These are phyloP conservation scores for Osedax frankpressi DNA, from an alignment of 2,888 invertebrate species.

Conservation along the genomic window DNA sequence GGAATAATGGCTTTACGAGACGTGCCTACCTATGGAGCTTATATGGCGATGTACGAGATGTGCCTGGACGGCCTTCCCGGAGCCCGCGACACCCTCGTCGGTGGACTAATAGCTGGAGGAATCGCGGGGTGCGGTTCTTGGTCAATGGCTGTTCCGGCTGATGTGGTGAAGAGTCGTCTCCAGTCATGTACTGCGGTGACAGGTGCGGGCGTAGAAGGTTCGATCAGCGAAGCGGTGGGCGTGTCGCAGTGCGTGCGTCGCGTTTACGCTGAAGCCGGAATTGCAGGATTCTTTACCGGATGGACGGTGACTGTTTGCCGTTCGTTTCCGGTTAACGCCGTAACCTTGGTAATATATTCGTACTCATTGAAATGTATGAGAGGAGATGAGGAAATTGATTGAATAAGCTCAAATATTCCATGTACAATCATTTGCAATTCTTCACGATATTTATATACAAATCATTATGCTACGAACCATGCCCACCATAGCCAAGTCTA, in stretches of 20 bases:
- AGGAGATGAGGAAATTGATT: too few relatives aligned
- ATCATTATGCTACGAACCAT: too few relatives aligned
- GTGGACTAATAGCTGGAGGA: conserved; percentile 44
- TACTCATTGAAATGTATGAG: too few relatives aligned
- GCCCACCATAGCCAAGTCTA: too few relatives aligned
- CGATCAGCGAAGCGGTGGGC: not conserved
- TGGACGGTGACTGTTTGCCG: conserved; percentile 43
- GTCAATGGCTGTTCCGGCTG: conserved; percentile 59
- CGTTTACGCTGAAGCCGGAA: conserved; percentile 53
- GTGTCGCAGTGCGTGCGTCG: conserved; percentile 48
- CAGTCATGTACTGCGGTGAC: conserved; percentile 52
- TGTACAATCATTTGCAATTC: too few relatives aligned
- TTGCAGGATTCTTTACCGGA: conserved; percentile 55
- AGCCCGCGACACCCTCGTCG: conserved; percentile 22
- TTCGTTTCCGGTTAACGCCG: conserved; percentile 61
- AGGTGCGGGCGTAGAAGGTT: not conserved
- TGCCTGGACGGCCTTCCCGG: not conserved
- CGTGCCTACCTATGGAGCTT: conserved; percentile 55
- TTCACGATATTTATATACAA: too few relatives aligned
- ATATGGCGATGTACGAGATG: conserved; percentile 54
- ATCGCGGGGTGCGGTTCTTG: conserved; percentile 54
- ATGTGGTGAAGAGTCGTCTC: conserved; percentile 62
- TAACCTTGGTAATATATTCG: conserved; percentile 50
- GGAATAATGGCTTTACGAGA: conserved; percentile 47
- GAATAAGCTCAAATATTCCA: too few relatives aligned